Evolutionary conservation across 2,113 vertebrate genomes (phyloP), one percentile per base, ranked within the genome.

Genomic region (Symphodus melops): DNA sequence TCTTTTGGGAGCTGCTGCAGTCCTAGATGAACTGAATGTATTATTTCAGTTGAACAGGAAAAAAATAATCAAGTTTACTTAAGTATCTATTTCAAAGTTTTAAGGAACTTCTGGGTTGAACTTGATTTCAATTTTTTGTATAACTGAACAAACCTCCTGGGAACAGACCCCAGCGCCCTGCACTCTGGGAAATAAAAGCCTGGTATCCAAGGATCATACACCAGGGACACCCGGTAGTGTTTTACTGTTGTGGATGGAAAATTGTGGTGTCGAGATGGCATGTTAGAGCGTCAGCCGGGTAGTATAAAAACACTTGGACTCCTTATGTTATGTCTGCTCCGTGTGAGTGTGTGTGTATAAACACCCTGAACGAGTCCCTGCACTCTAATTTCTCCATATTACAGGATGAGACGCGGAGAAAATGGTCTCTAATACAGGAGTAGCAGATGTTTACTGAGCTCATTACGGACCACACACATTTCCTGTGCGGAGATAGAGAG

Each of bases 341-440:
- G 28, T 56, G 79, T 76, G 68, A 19, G 75, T 84, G 81, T 84
- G 81, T 84, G 88, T 74, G 44, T 86, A 12, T 91, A 91, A 89
- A 93, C 86, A 91, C 25, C 8, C 66, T 3, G 72, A 87, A 88
- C 68, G 86, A 86, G 68, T 82, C 86, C 75, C 89, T 90, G 75
- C 88, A 88, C 92, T 92, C 88, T 92, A 93, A 93, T 93, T 91
- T 91, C 83, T 86, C 83, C 88, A 89, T 90, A 92, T 93, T 92
- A 92, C 91, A 93, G 92, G 88, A 91, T 86, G 89, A 92, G 86
- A 88, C 59, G 69, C n/a, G 20, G 87, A 85, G 88, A 91, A 91
- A 90, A 91, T 86, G 85, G 86, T 66, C 90, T 91, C 77, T 91
- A 92, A 92, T 91, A 82, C 88, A 56, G 85, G 86, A 82, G 84